Evolutionary conservation across 1,140 invertebrate genomes (phyloP).

Genomic region (Ooceraea biroi): DNA sequence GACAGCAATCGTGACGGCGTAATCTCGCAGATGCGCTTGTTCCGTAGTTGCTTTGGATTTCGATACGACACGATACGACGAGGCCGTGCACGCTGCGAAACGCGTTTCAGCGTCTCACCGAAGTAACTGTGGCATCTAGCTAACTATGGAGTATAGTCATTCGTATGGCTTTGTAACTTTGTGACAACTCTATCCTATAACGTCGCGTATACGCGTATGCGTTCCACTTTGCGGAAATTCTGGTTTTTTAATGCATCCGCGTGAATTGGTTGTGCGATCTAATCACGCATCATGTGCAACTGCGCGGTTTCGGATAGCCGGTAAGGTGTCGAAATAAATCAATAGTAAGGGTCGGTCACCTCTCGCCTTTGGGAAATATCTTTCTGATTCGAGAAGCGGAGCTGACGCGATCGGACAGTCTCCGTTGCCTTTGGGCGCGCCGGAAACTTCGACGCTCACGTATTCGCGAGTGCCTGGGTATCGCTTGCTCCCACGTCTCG

Average conservation of each 20-base stretch:
- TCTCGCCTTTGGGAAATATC: constrained; percentile 48
- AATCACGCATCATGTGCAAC: constrained; percentile 15
- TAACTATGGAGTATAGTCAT: constrained; percentile 26
- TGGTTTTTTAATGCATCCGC: not conserved
- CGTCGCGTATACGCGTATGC: no score
- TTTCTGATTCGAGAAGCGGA: constrained; percentile 38
- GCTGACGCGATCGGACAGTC: constrained; percentile 34
- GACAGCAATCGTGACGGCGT: constrained; percentile 44
- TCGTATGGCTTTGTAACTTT: constrained; percentile 42
- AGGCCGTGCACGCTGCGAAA: constrained; percentile 19
- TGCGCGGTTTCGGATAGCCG: constrained; percentile 1
- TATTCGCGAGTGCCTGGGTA: constrained; percentile 23
- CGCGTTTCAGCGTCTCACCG: not conserved
- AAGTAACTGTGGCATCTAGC: constrained; percentile 15
- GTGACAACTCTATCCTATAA: not conserved
- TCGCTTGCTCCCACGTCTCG: constrained; percentile 4
- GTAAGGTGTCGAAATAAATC: constrained; percentile 48
- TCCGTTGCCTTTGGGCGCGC: constrained; percentile 36
- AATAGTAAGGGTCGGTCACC: constrained; percentile 16
- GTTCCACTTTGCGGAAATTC: constrained; percentile 18
- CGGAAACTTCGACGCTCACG: constrained; percentile 59
- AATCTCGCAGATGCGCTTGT: constrained; percentile 33
- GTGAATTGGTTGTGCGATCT: constrained; percentile 4
- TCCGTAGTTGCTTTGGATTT: constrained; percentile 23
- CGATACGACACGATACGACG: not conserved